Evolutionary conservation across 2,113 vertebrate genomes (phyloP).

Genomic region (Tenebrosternarchus preto): DNA sequence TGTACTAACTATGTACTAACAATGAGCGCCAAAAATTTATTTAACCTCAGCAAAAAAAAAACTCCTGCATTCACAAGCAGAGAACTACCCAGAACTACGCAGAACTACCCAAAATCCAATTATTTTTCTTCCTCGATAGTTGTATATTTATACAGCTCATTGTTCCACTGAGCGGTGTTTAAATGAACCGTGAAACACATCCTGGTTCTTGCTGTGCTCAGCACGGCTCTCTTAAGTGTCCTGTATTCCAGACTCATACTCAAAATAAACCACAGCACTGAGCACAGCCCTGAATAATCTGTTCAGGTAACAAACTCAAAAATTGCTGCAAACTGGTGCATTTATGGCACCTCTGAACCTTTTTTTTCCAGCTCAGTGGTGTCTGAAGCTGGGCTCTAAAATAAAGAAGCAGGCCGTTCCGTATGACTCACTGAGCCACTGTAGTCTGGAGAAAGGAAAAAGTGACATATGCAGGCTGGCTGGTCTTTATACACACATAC

Average conservation of each 20-base stretch:
- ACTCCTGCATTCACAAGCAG: not conserved
- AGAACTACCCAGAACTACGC: not conserved
- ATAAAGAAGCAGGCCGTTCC: slow-evolving; percentile 35
- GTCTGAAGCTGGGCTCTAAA: slow-evolving; percentile 33
- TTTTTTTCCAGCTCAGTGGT: slow-evolving; percentile 29
- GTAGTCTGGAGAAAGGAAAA: slow-evolving; percentile 51
- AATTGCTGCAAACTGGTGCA: not conserved
- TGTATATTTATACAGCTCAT: slow-evolving; percentile 32
- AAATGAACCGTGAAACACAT: slow-evolving; percentile 34
- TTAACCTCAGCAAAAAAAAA: slow-evolving; percentile 12
- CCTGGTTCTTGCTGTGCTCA: slow-evolving; percentile 34
- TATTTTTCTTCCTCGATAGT: not conserved
- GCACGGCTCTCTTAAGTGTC: slow-evolving; percentile 22
- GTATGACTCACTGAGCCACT: slow-evolving; percentile 56
- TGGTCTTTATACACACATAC: slow-evolving; percentile 33
- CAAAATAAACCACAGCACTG: slow-evolving; percentile 6
- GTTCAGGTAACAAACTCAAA: not conserved
- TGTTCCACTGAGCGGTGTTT: slow-evolving; percentile 35
- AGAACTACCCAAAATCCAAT: not conserved
- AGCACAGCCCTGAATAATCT: no score
- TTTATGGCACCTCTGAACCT: no score
- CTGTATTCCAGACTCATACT: not conserved
- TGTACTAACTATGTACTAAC: not conserved
- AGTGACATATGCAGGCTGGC: slow-evolving; percentile 45
- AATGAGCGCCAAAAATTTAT: not conserved